A percentile compares a stretch with the other conserved stretches of the same genome.
These are phyloP conservation scores for Cottoperca gobio DNA, from an alignment of 2,797 vertebrate genomes.

Conservation along the genomic window DNA sequence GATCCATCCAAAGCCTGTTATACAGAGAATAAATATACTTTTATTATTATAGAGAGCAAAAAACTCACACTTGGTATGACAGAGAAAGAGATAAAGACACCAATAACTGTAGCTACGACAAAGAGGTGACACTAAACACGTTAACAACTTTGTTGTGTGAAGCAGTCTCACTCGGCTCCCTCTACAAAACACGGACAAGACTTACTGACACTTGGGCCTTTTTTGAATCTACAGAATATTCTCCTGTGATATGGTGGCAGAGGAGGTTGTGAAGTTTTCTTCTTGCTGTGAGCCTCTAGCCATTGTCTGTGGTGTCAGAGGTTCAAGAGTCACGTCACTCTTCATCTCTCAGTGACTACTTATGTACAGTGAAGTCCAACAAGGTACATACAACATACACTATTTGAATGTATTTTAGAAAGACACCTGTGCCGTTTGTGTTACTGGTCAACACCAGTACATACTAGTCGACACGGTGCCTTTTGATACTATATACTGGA, in stretches of 20 bases:
- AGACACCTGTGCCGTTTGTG: not conserved
- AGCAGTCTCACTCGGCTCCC: slow-evolving; percentile 23
- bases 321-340: slow-evolving; percentile 23
- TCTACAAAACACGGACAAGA: slow-evolving; percentile 43
- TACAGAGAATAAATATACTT: slow-evolving; percentile 68
- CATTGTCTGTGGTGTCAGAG: slow-evolving; percentile 3
- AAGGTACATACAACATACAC: slow-evolving; percentile 1
- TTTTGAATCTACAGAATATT: slow-evolving; percentile 49
- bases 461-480: slow-evolving; percentile 11
- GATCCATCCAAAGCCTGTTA: slow-evolving; percentile 31
- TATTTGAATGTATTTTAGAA: slow-evolving; percentile 13
- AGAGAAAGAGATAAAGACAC: slow-evolving; percentile 48
- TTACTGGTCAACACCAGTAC: slow-evolving; percentile 17
- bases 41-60: slow-evolving; percentile 69
- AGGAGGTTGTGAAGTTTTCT: slow-evolving; percentile 10
- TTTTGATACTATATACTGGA: slow-evolving; percentile 23
- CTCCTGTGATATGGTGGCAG: slow-evolving; percentile 16
- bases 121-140: slow-evolving; percentile 43
- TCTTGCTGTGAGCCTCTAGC: not conserved
- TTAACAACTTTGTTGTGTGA: slow-evolving; percentile 31
- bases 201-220: slow-evolving; percentile 16
- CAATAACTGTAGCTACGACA: slow-evolving; percentile 37
- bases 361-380: slow-evolving; percentile 24
- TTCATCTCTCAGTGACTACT: slow-evolving; percentile 11
- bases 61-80: slow-evolving; percentile 55